Conservation (phyloP, 1,140 invertebrate species). For the Akabosia matsudoensis region DNA sequence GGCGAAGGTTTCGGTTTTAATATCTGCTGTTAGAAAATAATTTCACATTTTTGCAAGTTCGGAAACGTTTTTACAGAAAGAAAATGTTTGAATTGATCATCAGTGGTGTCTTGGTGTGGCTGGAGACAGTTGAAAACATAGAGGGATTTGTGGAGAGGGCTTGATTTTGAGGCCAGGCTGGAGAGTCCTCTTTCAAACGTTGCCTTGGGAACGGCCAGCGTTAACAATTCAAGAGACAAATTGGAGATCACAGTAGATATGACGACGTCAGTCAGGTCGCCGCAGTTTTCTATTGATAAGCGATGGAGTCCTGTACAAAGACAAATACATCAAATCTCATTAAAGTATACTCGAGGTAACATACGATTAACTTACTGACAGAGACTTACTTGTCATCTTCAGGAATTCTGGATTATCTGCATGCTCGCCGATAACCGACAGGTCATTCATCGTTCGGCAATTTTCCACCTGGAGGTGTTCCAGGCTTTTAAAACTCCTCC, state of each 20-base stretch:
- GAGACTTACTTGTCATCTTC: neutral
- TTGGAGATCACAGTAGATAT: too few relatives aligned
- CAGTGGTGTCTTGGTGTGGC: neutral
- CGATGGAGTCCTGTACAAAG: too few relatives aligned
- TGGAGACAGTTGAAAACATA: neutral
- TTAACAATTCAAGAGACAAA: neutral
- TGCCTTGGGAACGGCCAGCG: neutral
- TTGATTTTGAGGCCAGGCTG: neutral
- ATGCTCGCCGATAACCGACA: neutral
- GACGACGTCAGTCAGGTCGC: too few relatives aligned
- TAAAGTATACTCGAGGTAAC: neutral
- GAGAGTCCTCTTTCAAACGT: neutral
- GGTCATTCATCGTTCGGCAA: neutral
- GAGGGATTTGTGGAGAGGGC: neutral
- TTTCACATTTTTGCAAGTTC: too few relatives aligned
- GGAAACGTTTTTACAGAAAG: too few relatives aligned
- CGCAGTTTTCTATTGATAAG: too few relatives aligned
- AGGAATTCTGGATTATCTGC: neutral
- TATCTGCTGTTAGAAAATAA: too few relatives aligned
- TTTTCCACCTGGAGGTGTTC: neutral
- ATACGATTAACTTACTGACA: neutral
- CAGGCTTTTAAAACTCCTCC: neutral
- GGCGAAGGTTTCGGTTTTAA: too few relatives aligned
- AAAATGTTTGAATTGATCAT: too few relatives aligned
- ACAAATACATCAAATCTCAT: neutral